Conservation (phyloP, 1,140 invertebrate species). For the Nixonia krombeini region DNA sequence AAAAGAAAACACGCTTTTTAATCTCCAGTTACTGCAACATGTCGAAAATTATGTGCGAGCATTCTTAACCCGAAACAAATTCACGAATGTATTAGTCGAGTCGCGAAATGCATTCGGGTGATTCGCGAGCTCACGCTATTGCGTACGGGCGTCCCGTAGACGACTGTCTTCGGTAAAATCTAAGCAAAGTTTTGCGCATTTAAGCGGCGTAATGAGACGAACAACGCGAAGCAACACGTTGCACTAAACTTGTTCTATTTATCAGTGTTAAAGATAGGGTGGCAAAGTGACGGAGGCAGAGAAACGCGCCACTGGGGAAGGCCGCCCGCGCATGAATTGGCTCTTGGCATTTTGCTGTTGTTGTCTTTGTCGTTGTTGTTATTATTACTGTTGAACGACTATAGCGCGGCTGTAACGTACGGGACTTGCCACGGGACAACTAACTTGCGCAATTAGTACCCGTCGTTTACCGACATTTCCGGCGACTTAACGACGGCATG, state of each 20-base stretch:
- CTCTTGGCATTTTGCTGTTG: slow-evolving; percentile 18
- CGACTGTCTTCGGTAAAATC: too few relatives aligned
- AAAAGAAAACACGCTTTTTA: not conserved
- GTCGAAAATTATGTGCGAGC: too few relatives aligned
- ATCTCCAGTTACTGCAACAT: too few relatives aligned
- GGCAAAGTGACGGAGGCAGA: slow-evolving; percentile 20
- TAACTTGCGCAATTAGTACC: slow-evolving; percentile 33
- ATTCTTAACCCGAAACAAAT: too few relatives aligned
- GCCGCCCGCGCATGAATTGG: slow-evolving; percentile 1
- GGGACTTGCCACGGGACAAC: slow-evolving; percentile 6
- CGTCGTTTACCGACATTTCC: slow-evolving; percentile 30
- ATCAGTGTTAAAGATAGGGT: slow-evolving; percentile 46
- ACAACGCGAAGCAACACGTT: slow-evolving; percentile 51
- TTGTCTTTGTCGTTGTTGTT: slow-evolving; percentile 15
- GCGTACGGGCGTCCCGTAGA: too few relatives aligned
- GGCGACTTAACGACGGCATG: slow-evolving; percentile 15
- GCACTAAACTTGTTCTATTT: slow-evolving; percentile 57
- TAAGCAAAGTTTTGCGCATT: slow-evolving; percentile 44
- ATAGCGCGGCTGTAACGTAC: slow-evolving; percentile 9
- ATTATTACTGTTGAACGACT: slow-evolving; percentile 22
- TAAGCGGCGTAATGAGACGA: slow-evolving; percentile 37
- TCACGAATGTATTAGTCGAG: too few relatives aligned
- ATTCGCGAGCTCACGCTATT: too few relatives aligned
- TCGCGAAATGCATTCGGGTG: too few relatives aligned
- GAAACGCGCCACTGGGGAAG: slow-evolving; percentile 10